Evolutionary conservation across 2,888 invertebrate genomes (phyloP), one percentile per base, ranked within the genome.

Genomic region (Caenorhabditis sp.): DNA sequence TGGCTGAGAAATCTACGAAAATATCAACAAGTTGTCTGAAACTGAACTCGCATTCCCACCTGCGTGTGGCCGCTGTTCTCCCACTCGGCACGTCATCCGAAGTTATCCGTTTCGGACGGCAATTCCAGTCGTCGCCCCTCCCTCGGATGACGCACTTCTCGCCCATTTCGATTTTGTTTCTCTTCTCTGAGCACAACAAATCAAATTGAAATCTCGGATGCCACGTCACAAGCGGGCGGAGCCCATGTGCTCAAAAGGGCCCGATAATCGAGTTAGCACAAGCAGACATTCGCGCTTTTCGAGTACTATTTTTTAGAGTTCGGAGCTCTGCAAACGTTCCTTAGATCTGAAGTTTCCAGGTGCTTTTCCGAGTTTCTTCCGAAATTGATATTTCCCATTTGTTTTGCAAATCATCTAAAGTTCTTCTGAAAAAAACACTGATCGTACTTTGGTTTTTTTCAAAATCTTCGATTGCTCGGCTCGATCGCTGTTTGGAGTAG

Each of bases 211-310:
- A 43, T 22, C 13, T 9, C 13, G 9, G 2, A 13, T 43, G 43
- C 43, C 43, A 43, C 43, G 43, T 43, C 43, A 43, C 17, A 43
- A 43, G 11, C n/a, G n/a, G n/a, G 37, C n/a, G 13, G 46, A 46
- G 13, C 46, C 46, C 46, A 46, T 46, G 46, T 46, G 46, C 26
- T 46, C 24, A 4, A 26, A n/a, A 13, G 6, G 13, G 26, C 17
- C 3, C 41, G 15, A 41, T 41, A 46, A 46, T 46, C 46, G 46
- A 46, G 24, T 46, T 46, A 46, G 6, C 11, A 22, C 24, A 2
- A 11, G 46, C 24, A 27, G 9, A 4, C 46, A 24, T 43, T 20
- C 43, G 7, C 46, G 13, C 13, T 24, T 46, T 26, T 13, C 46
- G 2, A 26, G 6, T 43, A 35, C 35, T 13, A 35, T 13, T 7